phyloP scores from a whole-genome alignment of 2,797 vertebrate genomes.

The Gila robusta region DNA sequence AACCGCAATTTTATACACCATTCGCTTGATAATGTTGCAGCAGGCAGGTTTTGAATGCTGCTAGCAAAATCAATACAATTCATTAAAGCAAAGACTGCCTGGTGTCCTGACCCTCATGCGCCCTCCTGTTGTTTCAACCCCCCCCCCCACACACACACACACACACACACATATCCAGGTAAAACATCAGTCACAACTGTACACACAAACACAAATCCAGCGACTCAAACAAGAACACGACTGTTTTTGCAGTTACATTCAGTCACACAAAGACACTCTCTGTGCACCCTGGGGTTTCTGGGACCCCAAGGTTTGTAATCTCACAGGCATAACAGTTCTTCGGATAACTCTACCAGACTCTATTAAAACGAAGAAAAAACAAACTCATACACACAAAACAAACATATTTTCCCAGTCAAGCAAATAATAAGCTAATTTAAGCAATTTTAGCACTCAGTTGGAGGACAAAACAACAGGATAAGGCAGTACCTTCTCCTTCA shows the following conservation, averaged over 20 bases:
- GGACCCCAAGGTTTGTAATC: conserved; percentile 70
- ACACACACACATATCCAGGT: conserved; percentile 15
- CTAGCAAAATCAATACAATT: conserved; percentile 86
- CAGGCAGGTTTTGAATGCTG: conserved; percentile 80
- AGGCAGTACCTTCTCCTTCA: conserved; percentile 74
- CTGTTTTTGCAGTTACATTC: conserved; percentile 57
- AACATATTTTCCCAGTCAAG: conserved; percentile 87
- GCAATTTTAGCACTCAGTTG: conserved; percentile 83
- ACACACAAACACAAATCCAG: conserved; percentile 41
- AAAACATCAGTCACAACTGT: conserved; percentile 40
- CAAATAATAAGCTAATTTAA: conserved; percentile 90
- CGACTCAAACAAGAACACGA: conserved; percentile 36
- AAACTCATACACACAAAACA: conserved; percentile 75
- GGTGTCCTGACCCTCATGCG: conserved; percentile 73
- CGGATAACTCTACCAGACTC: conserved; percentile 75
- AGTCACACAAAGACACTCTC: conserved; percentile 58
- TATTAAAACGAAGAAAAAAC: conserved; percentile 77
- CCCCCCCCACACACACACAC: conserved; percentile 7
- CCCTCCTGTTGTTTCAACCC: conserved; percentile 62
- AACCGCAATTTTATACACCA: conserved; percentile 83
- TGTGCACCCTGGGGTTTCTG: conserved; percentile 60
- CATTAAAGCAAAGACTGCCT: conserved; percentile 82
- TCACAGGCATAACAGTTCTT: conserved; percentile 71
- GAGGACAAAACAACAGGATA: conserved; percentile 81
- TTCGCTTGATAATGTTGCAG: conserved; percentile 80